These are phyloP conservation scores for Scomber colias DNA, from an alignment of 2,113 vertebrate species.

Conservation along the genomic window DNA sequence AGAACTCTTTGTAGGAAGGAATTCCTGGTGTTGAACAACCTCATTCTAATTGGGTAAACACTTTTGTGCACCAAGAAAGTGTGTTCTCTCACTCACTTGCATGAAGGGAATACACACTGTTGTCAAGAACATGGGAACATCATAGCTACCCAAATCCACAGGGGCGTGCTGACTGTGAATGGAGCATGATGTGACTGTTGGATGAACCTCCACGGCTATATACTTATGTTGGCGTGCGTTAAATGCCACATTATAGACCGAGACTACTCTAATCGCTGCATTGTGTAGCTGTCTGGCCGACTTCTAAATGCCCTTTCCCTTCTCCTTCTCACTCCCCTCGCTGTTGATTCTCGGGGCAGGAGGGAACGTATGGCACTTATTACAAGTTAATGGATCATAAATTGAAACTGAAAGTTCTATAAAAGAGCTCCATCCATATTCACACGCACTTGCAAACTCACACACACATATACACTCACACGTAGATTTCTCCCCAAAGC, in stretches of 20 bases:
- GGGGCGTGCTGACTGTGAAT: conserved; percentile 10
- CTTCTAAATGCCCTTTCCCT: conserved; percentile 72
- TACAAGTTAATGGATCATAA: conserved; percentile 74
- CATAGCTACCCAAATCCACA: neutral
- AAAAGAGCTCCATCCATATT: conserved; percentile 46
- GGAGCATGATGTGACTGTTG: conserved; percentile 47
- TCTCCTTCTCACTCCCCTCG: conserved; percentile 40
- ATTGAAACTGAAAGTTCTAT: conserved; percentile 72
- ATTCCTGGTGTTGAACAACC: neutral
- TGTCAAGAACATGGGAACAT: neutral
- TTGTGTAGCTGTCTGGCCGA: conserved; percentile 52
- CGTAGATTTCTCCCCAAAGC: conserved; percentile 25
- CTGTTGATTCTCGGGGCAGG: conserved; percentile 51
- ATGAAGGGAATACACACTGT: neutral
- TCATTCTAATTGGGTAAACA: neutral
- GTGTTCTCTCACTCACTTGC: neutral
- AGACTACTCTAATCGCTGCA: conserved; percentile 40
- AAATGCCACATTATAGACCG: conserved; percentile 58
- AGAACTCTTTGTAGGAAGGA: neutral
- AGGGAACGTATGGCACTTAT: conserved; percentile 67
- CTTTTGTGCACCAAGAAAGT: neutral
- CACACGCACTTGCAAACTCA: conserved; percentile 23
- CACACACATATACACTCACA: neutral
- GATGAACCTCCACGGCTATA: conserved; percentile 43
- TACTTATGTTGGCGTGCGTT: conserved; percentile 23